phyloP scores from a whole-genome alignment of 1,140 invertebrate species.

The Tetragonula clypearis region DNA sequence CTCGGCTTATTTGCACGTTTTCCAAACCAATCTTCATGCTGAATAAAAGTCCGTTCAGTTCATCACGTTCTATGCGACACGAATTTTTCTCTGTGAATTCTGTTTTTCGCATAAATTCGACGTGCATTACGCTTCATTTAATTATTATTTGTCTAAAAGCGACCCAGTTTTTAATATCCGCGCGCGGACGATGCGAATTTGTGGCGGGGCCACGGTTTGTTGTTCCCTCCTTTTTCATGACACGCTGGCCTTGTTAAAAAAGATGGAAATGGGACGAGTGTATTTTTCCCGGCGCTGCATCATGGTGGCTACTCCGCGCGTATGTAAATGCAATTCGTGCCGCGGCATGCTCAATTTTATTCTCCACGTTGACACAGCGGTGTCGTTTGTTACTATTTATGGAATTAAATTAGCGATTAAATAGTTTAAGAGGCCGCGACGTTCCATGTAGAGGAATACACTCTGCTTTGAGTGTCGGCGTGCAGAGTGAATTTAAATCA shows the following conservation, averaged over 20 bases:
- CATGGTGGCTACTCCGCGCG: background rate
- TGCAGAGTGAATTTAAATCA: background rate
- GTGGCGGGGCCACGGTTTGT: background rate
- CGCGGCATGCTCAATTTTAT: constrained; percentile 3
- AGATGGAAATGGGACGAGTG: constrained; percentile 15
- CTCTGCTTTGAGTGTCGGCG: background rate
- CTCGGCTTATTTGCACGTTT: background rate
- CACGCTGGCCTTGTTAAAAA: constrained; percentile 9
- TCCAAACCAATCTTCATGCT: background rate
- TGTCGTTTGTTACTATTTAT: constrained; percentile 15
- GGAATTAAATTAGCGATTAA: constrained; percentile 38
- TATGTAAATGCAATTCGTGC: constrained; percentile 31
- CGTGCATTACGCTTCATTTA: background rate
- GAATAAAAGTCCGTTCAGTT: background rate
- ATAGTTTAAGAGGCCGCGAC: background rate
- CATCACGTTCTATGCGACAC: background rate
- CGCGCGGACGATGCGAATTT: background rate
- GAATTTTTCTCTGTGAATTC: background rate
- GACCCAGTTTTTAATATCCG: background rate
- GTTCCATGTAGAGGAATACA: background rate
- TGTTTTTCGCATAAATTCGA: background rate
- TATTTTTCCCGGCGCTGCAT: constrained; percentile 5
- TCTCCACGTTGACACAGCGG: background rate
- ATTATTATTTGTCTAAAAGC: background rate
- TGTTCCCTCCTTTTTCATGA: background rate